Evolutionary conservation across 2,888 invertebrate genomes (phyloP), one percentile per base, ranked within the genome.

Genomic region (Darwinula stevensoni): DNA sequence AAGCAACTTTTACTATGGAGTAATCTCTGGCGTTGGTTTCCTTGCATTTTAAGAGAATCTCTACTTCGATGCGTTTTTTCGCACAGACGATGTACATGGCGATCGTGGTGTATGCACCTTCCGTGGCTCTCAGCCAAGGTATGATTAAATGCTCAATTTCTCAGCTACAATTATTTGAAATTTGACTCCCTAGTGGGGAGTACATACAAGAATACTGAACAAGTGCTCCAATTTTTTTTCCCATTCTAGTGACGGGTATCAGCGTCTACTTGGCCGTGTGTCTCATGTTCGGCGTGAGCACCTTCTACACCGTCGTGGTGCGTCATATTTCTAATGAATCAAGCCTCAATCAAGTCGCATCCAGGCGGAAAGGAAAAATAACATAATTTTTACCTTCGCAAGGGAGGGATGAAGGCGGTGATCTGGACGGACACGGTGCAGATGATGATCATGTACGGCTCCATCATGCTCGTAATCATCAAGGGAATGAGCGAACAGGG

Each of bases 391-490:
- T 17, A 18, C 3, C 6, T 31, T 17, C 14, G 2, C 4, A 34
- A 71, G 71, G 71, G 76, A 34, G 78, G 78, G 16, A 74, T 82
- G 70, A 78, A 78, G 52, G 80, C 80, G n/a, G 80, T 82, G 9
- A 69, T 73, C 5, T 73, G 72, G 72, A 72, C 72, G 1, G 73
- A 73, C 43, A 67, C 70, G 0, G 52, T 73, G 32, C 72, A 73
- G 51, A 67, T 68, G 2, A 49, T 67, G 14, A 56, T 72, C 4
- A 72, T 73, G 68, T 63, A 70, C 43, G 62, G 62, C 11, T 67
- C 68, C 1, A 60, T 70, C 2, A 47, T 68, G 13, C 61, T 61
- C 13, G 67, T 73, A 1, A 52, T 67, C 33, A 49, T 57, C 2
- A 61, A 69, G 41, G 72, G 72, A 0, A 65, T 67, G 1, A 50